Base-by-base conservation (phyloP, 1,140 invertebrate genomes). In the Rhyzopertha dominica region DNA sequence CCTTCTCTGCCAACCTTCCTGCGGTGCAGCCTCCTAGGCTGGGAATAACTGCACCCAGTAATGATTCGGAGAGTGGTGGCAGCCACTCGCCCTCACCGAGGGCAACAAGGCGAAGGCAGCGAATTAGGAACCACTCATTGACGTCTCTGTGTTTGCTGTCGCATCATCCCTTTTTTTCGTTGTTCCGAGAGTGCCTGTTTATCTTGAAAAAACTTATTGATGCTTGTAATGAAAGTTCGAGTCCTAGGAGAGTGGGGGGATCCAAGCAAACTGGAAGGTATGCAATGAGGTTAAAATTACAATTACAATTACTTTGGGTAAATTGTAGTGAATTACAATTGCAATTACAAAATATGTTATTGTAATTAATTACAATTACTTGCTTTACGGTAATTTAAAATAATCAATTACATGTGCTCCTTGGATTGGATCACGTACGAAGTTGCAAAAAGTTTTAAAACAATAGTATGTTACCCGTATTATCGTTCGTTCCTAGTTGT, bases 161-260 rank as follows among this genome's bases (percentile, higher is more conserved):
- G 49, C 96, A 99, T 79, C 96, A 99, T 79, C 95, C 95, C 24
- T 98, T 99, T 71, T 96, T 99, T 68, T 88, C 93, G 29, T 93
- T 87, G 61, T 98, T 98, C 76, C 85, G 95, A 44, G 92, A 98
- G 73, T 96, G 95, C 74, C 79, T 99, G 48, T 92, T 90, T 71
- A 86, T 96, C 59, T 74, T 99, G 53, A 91, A 94, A 68, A 90
- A 87, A 63, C 74, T 99, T 43, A 95, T 99, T 59, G 94, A 98
- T 73, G 90, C 92, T 34, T 97, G 93, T 71, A 93, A 95, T 72
- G 92, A 98, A 73, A 89, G 87, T 61, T 89, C 87, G 30, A 82
- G 87, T 61, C 87, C 87, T 20, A 77, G 84, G 59, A 80, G 90
- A 59, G 84, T 93, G 13, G 91, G 91, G 31, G 89, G 87, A 43